Conservation (phyloP, 1,140 invertebrate species). For the Sminthurinus signatus region DNA sequence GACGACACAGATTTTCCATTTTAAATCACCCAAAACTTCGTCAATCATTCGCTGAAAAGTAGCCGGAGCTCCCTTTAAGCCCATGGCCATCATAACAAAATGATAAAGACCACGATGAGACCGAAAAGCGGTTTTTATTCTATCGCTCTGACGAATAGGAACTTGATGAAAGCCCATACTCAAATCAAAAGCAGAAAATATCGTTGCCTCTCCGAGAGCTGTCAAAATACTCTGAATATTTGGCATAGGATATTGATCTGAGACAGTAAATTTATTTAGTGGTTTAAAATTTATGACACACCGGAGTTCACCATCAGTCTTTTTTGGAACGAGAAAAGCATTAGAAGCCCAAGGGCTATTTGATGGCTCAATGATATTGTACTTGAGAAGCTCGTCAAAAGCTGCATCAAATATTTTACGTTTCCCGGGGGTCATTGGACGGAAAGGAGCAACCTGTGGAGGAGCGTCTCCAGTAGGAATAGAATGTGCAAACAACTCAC, state of each 20-base stretch:
- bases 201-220: slow-evolving; percentile 42
- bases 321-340: slow-evolving; percentile 15
- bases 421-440: slow-evolving; percentile 14
- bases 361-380: slow-evolving; percentile 45
- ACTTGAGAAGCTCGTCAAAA: slow-evolving; percentile 43
- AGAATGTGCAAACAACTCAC: slow-evolving; percentile 13
- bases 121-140: slow-evolving; percentile 46
- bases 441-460: background rate
- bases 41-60: slow-evolving; percentile 48
- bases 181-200: slow-evolving; percentile 50
- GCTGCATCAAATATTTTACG: slow-evolving; percentile 42
- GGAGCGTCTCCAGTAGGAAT: slow-evolving; percentile 16
- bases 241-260: slow-evolving; percentile 46
- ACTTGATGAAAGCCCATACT: slow-evolving; percentile 50
- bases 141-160: slow-evolving; percentile 43
- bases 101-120: slow-evolving; percentile 43
- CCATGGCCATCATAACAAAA: slow-evolving; percentile 48
- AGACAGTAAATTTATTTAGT: slow-evolving; percentile 47
- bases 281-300: slow-evolving; percentile 46
- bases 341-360: slow-evolving; percentile 18
- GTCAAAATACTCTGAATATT: slow-evolving; percentile 46
- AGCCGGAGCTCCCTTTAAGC: slow-evolving; percentile 47
- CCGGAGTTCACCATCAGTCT: slow-evolving; percentile 20
- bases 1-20: slow-evolving; percentile 37
- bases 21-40: slow-evolving; percentile 39